A percentile compares a stretch with the other conserved stretches of the same genome.
Evolutionary conservation across 2,797 vertebrate species (phyloP).

Genomic region (Limosa lapponica): DNA sequence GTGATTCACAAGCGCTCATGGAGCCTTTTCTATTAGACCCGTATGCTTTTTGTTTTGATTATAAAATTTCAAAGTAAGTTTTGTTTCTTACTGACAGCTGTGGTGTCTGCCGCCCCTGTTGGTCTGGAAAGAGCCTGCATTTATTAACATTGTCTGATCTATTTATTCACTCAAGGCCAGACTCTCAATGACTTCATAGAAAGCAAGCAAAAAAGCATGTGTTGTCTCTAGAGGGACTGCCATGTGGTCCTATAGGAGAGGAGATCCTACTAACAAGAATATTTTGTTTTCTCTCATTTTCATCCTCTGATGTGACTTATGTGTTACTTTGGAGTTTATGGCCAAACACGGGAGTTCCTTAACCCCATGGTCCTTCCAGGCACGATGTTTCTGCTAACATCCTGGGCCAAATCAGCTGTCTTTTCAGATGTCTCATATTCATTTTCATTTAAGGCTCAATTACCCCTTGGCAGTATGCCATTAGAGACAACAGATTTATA

Average conservation of each 20-base stretch:
- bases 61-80: conserved; percentile 24
- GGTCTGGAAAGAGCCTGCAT: not conserved
- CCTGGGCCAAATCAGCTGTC: conserved; percentile 21
- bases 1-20: not conserved
- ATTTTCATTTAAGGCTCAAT: conserved; percentile 15
- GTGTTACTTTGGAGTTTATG: not conserved
- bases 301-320: not conserved
- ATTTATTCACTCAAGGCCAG: not conserved
- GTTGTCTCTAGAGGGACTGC: not conserved
- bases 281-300: conserved; percentile 17
- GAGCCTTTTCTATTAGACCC: not conserved
- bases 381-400: conserved; percentile 18
- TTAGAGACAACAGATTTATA: not conserved
- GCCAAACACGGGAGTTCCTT: not conserved
- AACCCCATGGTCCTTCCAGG: not conserved
- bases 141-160: not conserved
- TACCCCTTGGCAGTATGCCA: conserved; percentile 14
- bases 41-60: not conserved
- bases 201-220: not conserved
- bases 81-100: conserved; percentile 21
- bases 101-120: not conserved
- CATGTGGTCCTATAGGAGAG: not conserved
- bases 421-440: not conserved
- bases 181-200: not conserved
- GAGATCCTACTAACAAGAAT: not conserved